Base-by-base conservation (phyloP, 2,888 invertebrate genomes). In the Eupithecia dodoneata region DNA sequence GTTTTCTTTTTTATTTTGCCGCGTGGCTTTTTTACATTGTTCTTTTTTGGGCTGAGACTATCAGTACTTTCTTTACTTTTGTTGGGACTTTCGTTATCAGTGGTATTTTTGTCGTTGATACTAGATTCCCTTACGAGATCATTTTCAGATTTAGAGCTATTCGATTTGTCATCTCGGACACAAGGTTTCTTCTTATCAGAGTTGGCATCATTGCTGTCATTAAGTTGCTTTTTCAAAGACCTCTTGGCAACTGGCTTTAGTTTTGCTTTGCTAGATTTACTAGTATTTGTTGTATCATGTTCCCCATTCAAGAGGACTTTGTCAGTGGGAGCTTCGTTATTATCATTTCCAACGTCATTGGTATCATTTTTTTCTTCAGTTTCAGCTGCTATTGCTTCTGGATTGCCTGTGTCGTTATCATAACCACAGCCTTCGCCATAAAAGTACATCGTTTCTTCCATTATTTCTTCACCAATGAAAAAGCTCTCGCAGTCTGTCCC, bases 341-440 rank as follows among this genome's bases (percentile, higher is more conserved):
- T 92, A 83, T 93, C 93, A 79, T 88, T 90, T 55, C 88, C 89
- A 71, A 90, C 87, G 79, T 88, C 87, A 49, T 83, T 81, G 81
- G 84, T 88, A 63, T 90, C 87, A 73, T 85, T 85, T 84, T 92
- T 70, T 45, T 49, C 70, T 47, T 70, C 70, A 10, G n/a, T 66
- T 30, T 49, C 47, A 18, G 45, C 86, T 83, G 91, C 89, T 79
- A 88, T 83, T 74, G 84, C 85, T 83, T 93, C 94, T 66, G 94
- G 96, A 91, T 98, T 98, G 2, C 98, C 98, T 5, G 97, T 97
- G 77, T 97, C 94, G 87, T 97, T 97, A 47, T 97, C 97, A 41
- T 89, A 92, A 5, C 98, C 98, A 83, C 91, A 96, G 65, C 98
- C 98, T 85, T 96, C 96, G 0, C 97, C 98, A 83, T 94, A 96